Evolutionary conservation across 1,140 invertebrate genomes (phyloP), one percentile per base, ranked within the genome.

Genomic region (Dysdera silvatica): DNA sequence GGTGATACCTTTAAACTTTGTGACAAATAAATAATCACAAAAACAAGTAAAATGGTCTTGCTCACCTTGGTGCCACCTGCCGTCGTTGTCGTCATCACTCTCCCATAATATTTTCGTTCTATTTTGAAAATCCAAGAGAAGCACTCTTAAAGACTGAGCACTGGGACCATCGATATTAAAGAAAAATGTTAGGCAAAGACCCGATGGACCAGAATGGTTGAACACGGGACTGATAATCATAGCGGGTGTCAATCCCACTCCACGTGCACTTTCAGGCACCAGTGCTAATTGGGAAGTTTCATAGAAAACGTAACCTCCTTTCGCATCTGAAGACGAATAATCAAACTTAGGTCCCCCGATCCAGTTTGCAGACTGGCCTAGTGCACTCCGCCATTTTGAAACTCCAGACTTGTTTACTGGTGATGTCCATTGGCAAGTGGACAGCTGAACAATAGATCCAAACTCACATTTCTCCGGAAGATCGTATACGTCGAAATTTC

Each of bases 11-110:
- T 61, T 73, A 71, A 43, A 75, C 75, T 67, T 78, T 83, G 7
- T 82, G 82, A 67, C 84, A 84, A 3, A 83, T 74, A 53, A 84
- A 74, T 70, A n/a, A n/a, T n/a, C n/a, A n/a, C n/a, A n/a, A n/a
- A n/a, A n/a, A n/a, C n/a, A n/a, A n/a, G n/a, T n/a, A n/a, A n/a
- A n/a, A n/a, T n/a, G n/a, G n/a, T n/a, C n/a, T n/a, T n/a, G n/a
- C n/a, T 83, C 81, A 1, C 80, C 80, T 43, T 79, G 78, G 58
- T 80, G 76, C 83, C 83, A 85, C 32, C 71, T 65, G 10, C 80
- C 79, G 23, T 79, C 75, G 2, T 78, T 79, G 5, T 79, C 78
- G 69, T 83, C 82, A 43, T 80, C 77, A 3, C 79, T 81, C 56
- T 82, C 80, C 83, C 82, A 84, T 10, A 85, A 73, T 16, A 82